Conservation (phyloP, 2,113 vertebrate genomes). For the Willisornis vidua region DNA sequence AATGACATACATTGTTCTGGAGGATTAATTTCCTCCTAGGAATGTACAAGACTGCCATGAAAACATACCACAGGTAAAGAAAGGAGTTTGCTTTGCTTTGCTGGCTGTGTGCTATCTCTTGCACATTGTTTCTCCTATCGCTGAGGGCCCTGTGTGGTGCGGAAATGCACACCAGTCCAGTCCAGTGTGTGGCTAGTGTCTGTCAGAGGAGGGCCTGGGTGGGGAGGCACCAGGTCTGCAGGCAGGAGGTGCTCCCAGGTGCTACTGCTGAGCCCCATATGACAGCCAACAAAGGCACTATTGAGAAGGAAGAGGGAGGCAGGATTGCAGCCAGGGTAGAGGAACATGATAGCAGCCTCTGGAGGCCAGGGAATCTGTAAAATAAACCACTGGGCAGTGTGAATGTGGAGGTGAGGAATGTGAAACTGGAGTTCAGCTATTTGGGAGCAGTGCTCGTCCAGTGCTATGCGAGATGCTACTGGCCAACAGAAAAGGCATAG, state of each 20-base stretch:
- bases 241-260: background rate
- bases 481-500: background rate
- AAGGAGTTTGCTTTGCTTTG: background rate
- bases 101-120: background rate
- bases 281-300: background rate
- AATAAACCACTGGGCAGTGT: background rate
- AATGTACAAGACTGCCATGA: background rate
- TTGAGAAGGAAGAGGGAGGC: background rate
- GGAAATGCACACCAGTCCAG: background rate
- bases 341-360: slow-evolving; percentile 29
- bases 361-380: slow-evolving; percentile 49
- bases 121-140: background rate
- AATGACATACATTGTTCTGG: background rate
- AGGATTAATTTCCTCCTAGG: background rate
- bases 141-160: fast-evolving
- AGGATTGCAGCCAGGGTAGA: background rate
- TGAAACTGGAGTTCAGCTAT: slow-evolving; percentile 22
- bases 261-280: background rate
- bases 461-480: fast-evolving
- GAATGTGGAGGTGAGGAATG: slow-evolving; percentile 40
- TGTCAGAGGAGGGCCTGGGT: background rate
- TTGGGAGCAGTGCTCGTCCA: background rate
- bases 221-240: background rate
- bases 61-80: background rate
- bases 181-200: background rate